Base-by-base conservation (phyloP, 1,140 invertebrate species). In the Sitophilus oryzae region DNA sequence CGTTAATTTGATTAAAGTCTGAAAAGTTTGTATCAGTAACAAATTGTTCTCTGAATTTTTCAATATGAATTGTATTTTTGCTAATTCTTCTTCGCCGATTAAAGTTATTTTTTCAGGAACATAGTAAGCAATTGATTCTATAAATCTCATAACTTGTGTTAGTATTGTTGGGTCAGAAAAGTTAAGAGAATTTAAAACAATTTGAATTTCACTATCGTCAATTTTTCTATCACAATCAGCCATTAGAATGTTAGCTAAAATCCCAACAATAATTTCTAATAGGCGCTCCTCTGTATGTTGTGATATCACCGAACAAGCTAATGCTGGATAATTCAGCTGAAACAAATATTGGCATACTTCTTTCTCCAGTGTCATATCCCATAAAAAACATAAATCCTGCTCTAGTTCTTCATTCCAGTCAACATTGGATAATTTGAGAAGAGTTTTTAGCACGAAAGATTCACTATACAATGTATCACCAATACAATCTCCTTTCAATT, bases 281-380 rank as follows among this genome's bases (percentile, higher is more conserved):
- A 87, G 71, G 62, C 84, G 67, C 64, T 76, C 62, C 61, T 80
- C 65, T 40, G 73, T 67, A 56, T 70, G 63, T 66, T 76, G 66
- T 55, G 76, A 58, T 60, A 75, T 64, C 15, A 73, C 65, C 41
- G 73, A 65, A 36, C 74, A 72, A 8, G 73, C 74, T 15, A 89
- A 67, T 40, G 81, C 76, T 8, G 84, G 71, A 57, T 81, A 79
- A 45, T 84, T 75, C 56, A 85, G 76, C 60, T 83, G 73, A 44
- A 83, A 66, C 2, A 89, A 71, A 64, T 82, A 82, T n/a, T 77
- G 56, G 1, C 82, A 81, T 2, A 89, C 79, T 63, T 87, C 86
- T 62, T 77, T 76, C 54, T 89, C 81, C 0, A 80, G 69, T 8
- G 85, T 84, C 82, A 88, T 87, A 59, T 90, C 85, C 87, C 86